Evolutionary conservation across 1,140 invertebrate species (phyloP).

Genomic region (Penaeus vannamei): DNA sequence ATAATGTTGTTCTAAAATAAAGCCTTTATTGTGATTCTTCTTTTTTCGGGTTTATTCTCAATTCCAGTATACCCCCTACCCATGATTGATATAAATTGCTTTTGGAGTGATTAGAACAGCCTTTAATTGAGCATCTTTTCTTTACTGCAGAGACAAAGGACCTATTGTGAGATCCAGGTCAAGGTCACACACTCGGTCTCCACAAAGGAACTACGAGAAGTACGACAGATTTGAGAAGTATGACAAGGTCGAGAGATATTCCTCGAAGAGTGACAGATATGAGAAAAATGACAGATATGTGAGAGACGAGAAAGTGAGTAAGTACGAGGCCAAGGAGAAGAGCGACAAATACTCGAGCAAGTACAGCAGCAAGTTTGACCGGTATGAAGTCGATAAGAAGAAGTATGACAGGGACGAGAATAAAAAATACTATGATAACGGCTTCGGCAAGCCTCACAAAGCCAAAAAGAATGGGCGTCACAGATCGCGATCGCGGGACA

Average conservation of each 20-base stretch:
- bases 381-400: slow-evolving; percentile 52
- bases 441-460: slow-evolving; percentile 60
- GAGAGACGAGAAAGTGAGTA: slow-evolving; percentile 47
- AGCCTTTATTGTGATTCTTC: no score
- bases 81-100: no score
- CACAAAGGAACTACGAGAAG: slow-evolving; percentile 55
- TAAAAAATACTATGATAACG: slow-evolving; percentile 60
- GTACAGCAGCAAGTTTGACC: slow-evolving; percentile 47
- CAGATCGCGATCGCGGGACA: slow-evolving; percentile 51
- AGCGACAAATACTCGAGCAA: slow-evolving; percentile 51
- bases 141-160: slow-evolving; percentile 51
- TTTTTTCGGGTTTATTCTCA: no score
- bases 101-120: no score
- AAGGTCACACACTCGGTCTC: slow-evolving; percentile 48
- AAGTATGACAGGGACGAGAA: slow-evolving; percentile 54
- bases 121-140: neutral
- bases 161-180: slow-evolving; percentile 52
- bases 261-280: slow-evolving; percentile 41
- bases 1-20: no score
- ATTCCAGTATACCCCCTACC: no score
- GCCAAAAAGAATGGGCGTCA: slow-evolving; percentile 57
- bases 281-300: slow-evolving; percentile 56
- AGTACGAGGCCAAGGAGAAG: slow-evolving; percentile 55
- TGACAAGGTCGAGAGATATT: slow-evolving; percentile 46
- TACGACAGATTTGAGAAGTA: slow-evolving; percentile 59